Conservation (phyloP, 2,113 vertebrate genomes). For the Sapayoa aenigma region DNA sequence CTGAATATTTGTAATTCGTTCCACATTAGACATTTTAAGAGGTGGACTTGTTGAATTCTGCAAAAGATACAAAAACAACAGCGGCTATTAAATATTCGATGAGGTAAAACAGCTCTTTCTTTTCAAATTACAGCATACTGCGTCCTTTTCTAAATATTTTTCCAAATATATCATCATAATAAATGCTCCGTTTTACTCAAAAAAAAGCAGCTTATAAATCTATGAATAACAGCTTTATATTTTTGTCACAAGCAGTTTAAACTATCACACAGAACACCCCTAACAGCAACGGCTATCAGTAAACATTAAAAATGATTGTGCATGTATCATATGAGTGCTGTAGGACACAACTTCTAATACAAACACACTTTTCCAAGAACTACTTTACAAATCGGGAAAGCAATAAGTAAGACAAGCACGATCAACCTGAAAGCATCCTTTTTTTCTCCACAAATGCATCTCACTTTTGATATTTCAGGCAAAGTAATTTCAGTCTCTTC, state of each 20-base stretch:
- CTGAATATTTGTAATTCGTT: slow-evolving; percentile 97
- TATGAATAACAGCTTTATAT: background rate
- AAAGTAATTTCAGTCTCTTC: background rate
- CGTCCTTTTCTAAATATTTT: background rate
- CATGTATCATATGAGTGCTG: background rate
- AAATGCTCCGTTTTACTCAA: background rate
- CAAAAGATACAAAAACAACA: slow-evolving; percentile 16
- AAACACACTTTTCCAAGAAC: background rate
- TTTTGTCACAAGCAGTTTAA: background rate
- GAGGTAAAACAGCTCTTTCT: background rate
- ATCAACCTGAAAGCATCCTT: background rate
- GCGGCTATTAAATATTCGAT: background rate
- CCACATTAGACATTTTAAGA: slow-evolving; percentile 96
- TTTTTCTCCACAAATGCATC: background rate
- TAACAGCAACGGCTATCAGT: background rate
- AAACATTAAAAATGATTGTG: background rate
- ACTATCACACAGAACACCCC: background rate
- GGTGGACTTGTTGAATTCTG: slow-evolving; percentile 97
- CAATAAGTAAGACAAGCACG: background rate
- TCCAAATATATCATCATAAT: background rate
- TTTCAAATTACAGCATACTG: background rate
- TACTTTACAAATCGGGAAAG: background rate
- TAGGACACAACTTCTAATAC: background rate
- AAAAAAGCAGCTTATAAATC: background rate
- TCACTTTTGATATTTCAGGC: background rate